Evolutionary conservation across 2,888 invertebrate genomes (phyloP).

Genomic region (Hanleya hanleyi): DNA sequence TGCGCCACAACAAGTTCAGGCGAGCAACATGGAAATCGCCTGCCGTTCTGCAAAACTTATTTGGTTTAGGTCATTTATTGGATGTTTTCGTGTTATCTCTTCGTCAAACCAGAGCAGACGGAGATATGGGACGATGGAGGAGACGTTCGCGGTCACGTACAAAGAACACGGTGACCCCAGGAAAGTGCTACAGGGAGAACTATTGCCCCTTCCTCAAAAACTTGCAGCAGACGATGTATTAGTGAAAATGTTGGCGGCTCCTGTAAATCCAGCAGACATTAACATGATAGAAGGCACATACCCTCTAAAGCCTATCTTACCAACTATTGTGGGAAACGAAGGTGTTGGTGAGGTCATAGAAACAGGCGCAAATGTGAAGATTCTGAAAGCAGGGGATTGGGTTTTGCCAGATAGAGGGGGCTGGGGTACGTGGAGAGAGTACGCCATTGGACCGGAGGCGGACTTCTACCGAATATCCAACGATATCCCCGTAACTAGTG

Average conservation of each 20-base stretch:
- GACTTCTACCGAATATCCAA: conserved; percentile 75
- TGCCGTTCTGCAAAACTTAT: too few species aligned
- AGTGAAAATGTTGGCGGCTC: conserved; percentile 89
- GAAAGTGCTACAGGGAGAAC: conserved; percentile 80
- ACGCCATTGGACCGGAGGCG: conserved; percentile 79
- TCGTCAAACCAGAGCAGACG: too few species aligned
- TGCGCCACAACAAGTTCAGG: too few species aligned
- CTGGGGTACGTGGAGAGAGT: conserved; percentile 90
- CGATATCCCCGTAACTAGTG: conserved; percentile 78
- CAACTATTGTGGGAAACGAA: conserved; percentile 95
- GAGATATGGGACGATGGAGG: too few species aligned
- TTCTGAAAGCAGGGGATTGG: conserved; percentile 82
- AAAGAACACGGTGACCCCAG: conserved; percentile 87
- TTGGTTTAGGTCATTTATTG: too few species aligned
- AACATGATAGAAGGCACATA: conserved; percentile 93
- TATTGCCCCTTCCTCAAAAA: conserved; percentile 24
- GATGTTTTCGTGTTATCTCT: too few species aligned
- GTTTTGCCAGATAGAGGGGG: conserved; percentile 85
- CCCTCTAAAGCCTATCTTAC: conserved; percentile 85
- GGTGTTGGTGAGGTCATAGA: conserved; percentile 88
- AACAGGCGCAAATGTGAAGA: conserved; percentile 79
- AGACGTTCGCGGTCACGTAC: conserved; percentile 74
- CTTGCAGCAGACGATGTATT: conserved; percentile 43
- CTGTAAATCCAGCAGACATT: conserved; percentile 98
- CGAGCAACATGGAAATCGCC: too few species aligned